These are phyloP conservation scores for Ceryle rudis DNA, from an alignment of 2,797 vertebrate species.

Conservation along the genomic window DNA sequence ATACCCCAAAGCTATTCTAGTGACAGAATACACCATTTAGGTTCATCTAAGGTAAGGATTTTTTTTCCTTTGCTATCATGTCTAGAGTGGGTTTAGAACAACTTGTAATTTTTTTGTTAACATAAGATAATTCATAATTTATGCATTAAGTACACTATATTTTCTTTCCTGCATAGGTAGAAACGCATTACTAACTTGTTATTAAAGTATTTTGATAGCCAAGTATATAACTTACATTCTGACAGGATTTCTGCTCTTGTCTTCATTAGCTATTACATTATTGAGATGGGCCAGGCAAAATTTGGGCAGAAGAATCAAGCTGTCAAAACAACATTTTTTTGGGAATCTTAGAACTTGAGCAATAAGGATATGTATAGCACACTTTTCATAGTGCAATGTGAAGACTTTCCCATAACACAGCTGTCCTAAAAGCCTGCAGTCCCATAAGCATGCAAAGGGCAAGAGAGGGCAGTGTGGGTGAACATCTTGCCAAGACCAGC, in stretches of 20 bases:
- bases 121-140: not conserved
- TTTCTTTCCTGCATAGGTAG: not conserved
- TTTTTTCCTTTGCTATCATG: not conserved
- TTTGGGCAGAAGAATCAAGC: not conserved
- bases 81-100: not conserved
- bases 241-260: not conserved
- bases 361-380: not conserved
- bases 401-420: not conserved
- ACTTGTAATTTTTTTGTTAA: not conserved
- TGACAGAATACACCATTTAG: constrained; percentile 84
- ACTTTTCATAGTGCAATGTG: not conserved
- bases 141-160: not conserved
- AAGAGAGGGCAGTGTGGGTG: not conserved
- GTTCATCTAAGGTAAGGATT: constrained; percentile 87
- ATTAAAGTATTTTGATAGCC: not conserved
- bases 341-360: not conserved
- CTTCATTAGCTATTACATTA: not conserved
- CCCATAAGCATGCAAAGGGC: not conserved
- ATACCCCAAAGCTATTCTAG: constrained; percentile 85
- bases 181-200: not conserved
- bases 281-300: not conserved
- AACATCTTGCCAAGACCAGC: not conserved
- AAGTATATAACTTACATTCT: not conserved
- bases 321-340: not conserved
- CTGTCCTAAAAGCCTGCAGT: not conserved